Percentiles rank a stretch among this genome's conserved stretches.
Evolutionary conservation across 1,140 invertebrate genomes (phyloP).

Genomic region (Lordiphosa mommai): DNA sequence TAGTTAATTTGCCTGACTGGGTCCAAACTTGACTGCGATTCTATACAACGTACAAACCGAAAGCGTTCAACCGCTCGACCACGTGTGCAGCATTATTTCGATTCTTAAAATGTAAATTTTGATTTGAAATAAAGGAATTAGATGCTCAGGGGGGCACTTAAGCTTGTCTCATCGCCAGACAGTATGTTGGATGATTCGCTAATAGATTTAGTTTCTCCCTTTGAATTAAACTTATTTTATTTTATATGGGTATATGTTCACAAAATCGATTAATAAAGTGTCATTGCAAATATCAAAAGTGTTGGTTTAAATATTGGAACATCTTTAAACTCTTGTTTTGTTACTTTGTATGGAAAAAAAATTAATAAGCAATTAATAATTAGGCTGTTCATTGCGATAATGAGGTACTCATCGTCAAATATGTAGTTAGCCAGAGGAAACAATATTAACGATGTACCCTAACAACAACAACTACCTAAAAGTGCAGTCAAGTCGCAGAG

Average conservation of each 20-base stretch:
- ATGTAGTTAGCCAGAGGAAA: slow-evolving; percentile 17
- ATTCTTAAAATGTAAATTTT: too few species aligned
- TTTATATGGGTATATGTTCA: too few species aligned
- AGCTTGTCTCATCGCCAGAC: too few species aligned
- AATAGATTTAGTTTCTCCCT: too few species aligned
- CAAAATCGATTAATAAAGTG: too few species aligned
- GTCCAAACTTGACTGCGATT: slow-evolving; percentile 33
- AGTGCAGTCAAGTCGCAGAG: slow-evolving; percentile 1
- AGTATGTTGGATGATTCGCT: too few species aligned
- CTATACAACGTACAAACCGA: slow-evolving; percentile 42
- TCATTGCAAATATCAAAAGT: too few species aligned
- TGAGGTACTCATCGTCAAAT: slow-evolving; percentile 55
- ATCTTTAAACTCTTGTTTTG: slow-evolving; percentile 9
- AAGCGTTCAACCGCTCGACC: slow-evolving; percentile 41
- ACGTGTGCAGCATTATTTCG: slow-evolving; percentile 19
- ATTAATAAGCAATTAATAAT: slow-evolving; percentile 56
- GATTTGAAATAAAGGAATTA: too few species aligned
- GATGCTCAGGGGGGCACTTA: too few species aligned
- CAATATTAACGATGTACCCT: slow-evolving; percentile 29
- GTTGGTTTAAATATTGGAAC: too few species aligned
- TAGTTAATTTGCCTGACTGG: slow-evolving; percentile 73
- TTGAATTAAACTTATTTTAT: too few species aligned
- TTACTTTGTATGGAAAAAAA: slow-evolving; percentile 54
- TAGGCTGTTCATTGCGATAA: slow-evolving; percentile 66
- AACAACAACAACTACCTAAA: slow-evolving; percentile 15